A percentile compares a stretch with the other conserved stretches of the same genome.
These are phyloP conservation scores for Cheirogaleus medius DNA, from an alignment of 2,113 vertebrate genomes.

Conservation along the genomic window DNA sequence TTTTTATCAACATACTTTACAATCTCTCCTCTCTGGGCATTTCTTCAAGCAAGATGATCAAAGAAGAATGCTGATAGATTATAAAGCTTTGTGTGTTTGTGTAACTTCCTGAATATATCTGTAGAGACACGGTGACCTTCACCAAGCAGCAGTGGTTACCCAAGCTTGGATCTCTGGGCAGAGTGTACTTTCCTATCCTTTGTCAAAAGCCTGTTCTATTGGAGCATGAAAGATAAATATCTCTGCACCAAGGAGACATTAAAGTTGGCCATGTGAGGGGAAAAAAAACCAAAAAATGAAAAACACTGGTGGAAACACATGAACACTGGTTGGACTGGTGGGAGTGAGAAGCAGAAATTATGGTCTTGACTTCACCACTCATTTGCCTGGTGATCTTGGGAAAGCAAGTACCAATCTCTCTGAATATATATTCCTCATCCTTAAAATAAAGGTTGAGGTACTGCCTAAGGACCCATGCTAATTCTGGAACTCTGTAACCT, in stretches of 20 bases:
- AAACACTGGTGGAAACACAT: background rate
- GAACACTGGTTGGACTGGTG: background rate
- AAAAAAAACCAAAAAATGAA: background rate
- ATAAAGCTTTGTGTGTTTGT: background rate
- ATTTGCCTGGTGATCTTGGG: background rate
- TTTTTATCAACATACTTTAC: background rate
- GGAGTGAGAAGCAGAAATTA: background rate
- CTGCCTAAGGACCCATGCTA: background rate
- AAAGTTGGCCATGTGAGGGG: background rate
- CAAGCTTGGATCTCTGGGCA: conserved; percentile 35
- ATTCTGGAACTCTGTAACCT: background rate
- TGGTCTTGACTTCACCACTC: background rate
- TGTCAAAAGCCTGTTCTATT: background rate
- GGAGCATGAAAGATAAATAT: conserved; percentile 19
- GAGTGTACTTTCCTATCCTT: background rate
- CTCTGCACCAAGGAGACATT: background rate
- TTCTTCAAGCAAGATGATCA: background rate
- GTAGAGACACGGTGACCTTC: background rate
- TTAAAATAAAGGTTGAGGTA: background rate
- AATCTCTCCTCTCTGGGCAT: background rate
- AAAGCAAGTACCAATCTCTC: background rate
- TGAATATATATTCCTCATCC: background rate
- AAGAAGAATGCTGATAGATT: background rate
- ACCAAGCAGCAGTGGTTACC: background rate
- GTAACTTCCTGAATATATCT: background rate